Percentiles rank a stretch among this genome's conserved stretches.
Conservation (phyloP, 1,140 invertebrate genomes). For the Drosophila carrolli region DNA sequence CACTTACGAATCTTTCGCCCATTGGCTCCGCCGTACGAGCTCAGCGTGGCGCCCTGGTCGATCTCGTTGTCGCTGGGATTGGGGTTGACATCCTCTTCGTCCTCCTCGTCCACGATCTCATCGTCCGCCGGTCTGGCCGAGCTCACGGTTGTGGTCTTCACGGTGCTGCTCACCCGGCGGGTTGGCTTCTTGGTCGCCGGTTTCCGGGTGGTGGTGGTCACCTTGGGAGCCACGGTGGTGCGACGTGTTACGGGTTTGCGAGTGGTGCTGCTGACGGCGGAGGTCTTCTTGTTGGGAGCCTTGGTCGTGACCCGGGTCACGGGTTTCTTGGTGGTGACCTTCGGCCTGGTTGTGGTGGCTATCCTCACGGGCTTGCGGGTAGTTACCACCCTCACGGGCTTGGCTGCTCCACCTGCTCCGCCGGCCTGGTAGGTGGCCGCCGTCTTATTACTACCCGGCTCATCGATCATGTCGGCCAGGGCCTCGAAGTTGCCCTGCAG, state of each 20-base stretch:
- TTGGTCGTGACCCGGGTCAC: constrained; percentile 85
- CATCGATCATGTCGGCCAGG: constrained; percentile 89
- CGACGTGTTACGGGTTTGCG: constrained; percentile 60
- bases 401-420: constrained; percentile 52
- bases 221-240: constrained; percentile 44
- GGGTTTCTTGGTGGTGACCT: constrained; percentile 67
- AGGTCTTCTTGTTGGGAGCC: constrained; percentile 84
- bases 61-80: constrained; percentile 84
- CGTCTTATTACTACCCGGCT: constrained; percentile 75
- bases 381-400: constrained; percentile 44
- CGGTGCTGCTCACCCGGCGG: constrained; percentile 41
- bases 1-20: constrained; percentile 87
- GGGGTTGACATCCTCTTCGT: constrained; percentile 86
- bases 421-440: constrained; percentile 47
- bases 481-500: constrained; percentile 92
- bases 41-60: constrained; percentile 86
- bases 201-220: constrained; percentile 68
- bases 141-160: constrained; percentile 53
- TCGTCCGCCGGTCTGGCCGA: constrained; percentile 56
- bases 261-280: constrained; percentile 43
- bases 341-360: constrained; percentile 72
- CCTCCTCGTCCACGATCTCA: constrained; percentile 81
- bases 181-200: constrained; percentile 85
- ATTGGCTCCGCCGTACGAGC: constrained; percentile 62
- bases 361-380: constrained; percentile 54